These are phyloP conservation scores for Steinernema carpocapsae DNA, from an alignment of 2,888 invertebrate genomes.

Conservation along the genomic window DNA sequence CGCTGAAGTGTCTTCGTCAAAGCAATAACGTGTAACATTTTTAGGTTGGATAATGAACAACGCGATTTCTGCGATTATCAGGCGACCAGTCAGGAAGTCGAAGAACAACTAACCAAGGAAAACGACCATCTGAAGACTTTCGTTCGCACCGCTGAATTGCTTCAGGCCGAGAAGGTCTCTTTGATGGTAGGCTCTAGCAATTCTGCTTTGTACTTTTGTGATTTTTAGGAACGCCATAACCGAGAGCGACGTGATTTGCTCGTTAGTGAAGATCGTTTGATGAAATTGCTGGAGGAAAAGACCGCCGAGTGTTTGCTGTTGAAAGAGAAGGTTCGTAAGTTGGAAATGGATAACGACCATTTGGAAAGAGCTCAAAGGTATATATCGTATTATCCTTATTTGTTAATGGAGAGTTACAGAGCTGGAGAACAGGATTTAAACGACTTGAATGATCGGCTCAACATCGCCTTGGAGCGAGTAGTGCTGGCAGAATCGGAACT, in stretches of 20 bases:
- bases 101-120: background rate
- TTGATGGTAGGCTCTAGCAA: too few species aligned
- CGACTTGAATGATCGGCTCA: background rate
- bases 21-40: background rate
- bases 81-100: background rate
- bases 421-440: slow-evolving; percentile 5
- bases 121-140: background rate
- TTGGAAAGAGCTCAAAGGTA: slow-evolving; percentile 20
- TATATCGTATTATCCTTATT: background rate
- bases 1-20: background rate
- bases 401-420: background rate
- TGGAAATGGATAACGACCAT: background rate
- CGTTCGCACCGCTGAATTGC: too few species aligned
- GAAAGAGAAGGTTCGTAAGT: slow-evolving; percentile 1
- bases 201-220: too few species aligned
- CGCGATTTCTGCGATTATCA: slow-evolving; percentile 20
- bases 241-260: slow-evolving; percentile 18
- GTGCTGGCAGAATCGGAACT: slow-evolving; percentile 21
- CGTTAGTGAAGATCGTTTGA: background rate
- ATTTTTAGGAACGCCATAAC: slow-evolving; percentile 18
- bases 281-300: slow-evolving; percentile 10
- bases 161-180: background rate
- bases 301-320: background rate
- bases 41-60: slow-evolving; percentile 19
- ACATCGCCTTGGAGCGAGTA: background rate